Conservation (phyloP, 1,140 invertebrate genomes). For the Oedothorax gibbosus region DNA sequence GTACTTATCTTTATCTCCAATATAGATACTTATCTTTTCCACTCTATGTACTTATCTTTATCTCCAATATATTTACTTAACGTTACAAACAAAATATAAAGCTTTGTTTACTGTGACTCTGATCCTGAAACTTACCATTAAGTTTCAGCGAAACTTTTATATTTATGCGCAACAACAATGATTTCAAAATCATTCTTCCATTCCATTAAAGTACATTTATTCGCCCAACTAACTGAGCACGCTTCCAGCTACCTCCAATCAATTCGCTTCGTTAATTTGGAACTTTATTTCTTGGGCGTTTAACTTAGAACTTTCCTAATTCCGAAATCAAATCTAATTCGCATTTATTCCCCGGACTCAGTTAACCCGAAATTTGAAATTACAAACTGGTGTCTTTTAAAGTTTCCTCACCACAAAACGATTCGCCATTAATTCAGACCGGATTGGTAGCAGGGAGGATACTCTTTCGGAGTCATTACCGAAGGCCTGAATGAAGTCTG, state of each 20-base stretch:
- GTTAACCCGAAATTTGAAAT: conserved; percentile 44
- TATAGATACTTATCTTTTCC: too few relatives aligned
- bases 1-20: too few relatives aligned
- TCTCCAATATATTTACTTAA: too few relatives aligned
- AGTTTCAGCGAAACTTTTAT: background rate
- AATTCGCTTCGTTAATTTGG: conserved; percentile 45
- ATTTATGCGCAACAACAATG: background rate
- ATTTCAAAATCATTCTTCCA: background rate
- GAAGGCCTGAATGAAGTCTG: conserved; percentile 41
- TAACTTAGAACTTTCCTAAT: conserved; percentile 20
- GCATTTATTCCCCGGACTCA: conserved; percentile 45
- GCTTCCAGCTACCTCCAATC: conserved; percentile 31
- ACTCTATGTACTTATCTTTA: too few relatives aligned
- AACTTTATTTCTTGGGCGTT: conserved; percentile 41
- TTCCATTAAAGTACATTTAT: conserved; percentile 22
- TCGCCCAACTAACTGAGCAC: conserved; percentile 7
- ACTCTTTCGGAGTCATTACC: conserved; percentile 31
- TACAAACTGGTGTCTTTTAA: conserved; percentile 53
- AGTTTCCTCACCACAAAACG: conserved; percentile 41
- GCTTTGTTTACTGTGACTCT: too few relatives aligned
- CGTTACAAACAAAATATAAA: too few relatives aligned
- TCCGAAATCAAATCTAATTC: conserved; percentile 54
- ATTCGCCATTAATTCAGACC: conserved; percentile 46
- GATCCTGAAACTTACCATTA: too few relatives aligned
- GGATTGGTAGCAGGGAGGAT: conserved; percentile 14